Evolutionary conservation across 2,113 vertebrate genomes (phyloP).

Genomic region (Callipepla californica): DNA sequence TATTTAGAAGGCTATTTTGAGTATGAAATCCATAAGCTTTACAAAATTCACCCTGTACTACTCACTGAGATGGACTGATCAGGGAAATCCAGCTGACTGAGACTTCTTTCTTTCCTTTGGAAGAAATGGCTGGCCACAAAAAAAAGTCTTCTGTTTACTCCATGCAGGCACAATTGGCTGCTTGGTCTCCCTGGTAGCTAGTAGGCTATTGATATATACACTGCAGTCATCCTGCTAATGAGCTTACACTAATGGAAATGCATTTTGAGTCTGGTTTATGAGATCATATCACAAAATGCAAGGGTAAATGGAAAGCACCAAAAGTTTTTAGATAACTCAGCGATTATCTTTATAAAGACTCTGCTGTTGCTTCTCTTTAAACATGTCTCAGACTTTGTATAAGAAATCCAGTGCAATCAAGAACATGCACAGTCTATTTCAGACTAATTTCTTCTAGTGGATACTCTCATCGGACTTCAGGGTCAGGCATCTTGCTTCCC

Average conservation of each 20-base stretch:
- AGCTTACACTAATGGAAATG: not conserved
- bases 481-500: not conserved
- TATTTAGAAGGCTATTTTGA: not conserved
- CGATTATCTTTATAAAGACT: not conserved
- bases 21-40: not conserved
- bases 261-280: not conserved
- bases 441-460: not conserved
- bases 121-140: not conserved
- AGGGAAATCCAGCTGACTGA: conserved; percentile 37
- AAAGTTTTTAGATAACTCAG: not conserved
- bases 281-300: not conserved
- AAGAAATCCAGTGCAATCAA: not conserved
- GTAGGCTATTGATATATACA: not conserved
- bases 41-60: not conserved
- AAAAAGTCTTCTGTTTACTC: not conserved
- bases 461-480: not conserved
- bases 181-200: not conserved
- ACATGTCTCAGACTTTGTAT: not conserved
- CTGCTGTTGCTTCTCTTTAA: not conserved
- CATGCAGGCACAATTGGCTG: not conserved
- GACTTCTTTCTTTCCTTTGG: conserved; percentile 1
- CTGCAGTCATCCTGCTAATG: not conserved
- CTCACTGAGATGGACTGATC: conserved; percentile 27
- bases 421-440: not conserved
- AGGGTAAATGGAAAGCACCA: conserved; percentile 39